A percentile compares a stretch with the other conserved stretches of the same genome.
Conservation (phyloP, 2,113 vertebrate genomes). For the Saguinus imperator region DNA sequence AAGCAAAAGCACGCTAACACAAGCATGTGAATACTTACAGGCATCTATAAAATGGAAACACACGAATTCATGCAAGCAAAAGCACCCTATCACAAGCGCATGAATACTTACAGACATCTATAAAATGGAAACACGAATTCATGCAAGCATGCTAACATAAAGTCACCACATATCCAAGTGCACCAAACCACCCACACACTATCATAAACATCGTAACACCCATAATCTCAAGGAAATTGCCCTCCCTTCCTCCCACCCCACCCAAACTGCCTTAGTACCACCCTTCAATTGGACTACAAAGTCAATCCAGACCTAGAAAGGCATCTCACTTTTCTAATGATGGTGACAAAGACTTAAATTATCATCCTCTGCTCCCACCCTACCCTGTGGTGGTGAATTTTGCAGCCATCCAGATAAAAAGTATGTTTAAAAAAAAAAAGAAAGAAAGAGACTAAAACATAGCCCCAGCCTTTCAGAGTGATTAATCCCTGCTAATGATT, state of each 20-base stretch:
- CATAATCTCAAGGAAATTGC: background rate
- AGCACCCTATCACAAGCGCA: background rate
- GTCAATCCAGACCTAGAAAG: background rate
- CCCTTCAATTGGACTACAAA: background rate
- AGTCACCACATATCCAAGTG: background rate
- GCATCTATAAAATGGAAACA: background rate
- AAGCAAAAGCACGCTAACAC: background rate
- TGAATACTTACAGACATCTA: background rate
- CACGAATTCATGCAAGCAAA: background rate
- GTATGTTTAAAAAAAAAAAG: conserved; percentile 18
- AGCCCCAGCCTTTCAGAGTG: conserved; percentile 76
- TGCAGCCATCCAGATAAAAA: conserved; percentile 69
- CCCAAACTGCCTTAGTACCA: background rate
- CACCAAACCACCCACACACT: background rate
- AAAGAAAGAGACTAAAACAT: background rate
- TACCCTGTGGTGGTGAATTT: conserved; percentile 51
- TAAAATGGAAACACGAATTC: background rate
- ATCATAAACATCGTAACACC: background rate
- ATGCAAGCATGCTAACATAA: background rate
- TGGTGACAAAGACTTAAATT: background rate
- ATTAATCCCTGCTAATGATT: conserved; percentile 82
- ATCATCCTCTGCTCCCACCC: background rate
- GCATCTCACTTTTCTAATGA: background rate
- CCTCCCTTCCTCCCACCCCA: background rate
- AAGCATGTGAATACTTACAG: background rate